Percentiles rank a stretch among this genome's conserved stretches.
These are phyloP conservation scores for Acronicta leporina DNA, from an alignment of 2,888 invertebrate species.

Conservation along the genomic window DNA sequence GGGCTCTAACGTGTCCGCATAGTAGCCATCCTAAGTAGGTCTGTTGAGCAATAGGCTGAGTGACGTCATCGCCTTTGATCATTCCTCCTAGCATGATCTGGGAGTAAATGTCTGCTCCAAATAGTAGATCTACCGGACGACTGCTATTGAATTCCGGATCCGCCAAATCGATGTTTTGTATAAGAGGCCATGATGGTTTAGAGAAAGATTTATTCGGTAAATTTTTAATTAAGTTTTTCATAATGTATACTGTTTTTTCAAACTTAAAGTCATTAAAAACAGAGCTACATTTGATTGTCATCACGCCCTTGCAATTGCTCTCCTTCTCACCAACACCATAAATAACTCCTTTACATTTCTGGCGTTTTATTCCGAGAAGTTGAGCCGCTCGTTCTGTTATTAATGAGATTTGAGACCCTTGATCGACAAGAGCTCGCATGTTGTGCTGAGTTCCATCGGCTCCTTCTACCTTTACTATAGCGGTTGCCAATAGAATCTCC, in stretches of 20 bases:
- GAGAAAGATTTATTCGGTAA: constrained; percentile 1
- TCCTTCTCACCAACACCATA: constrained; percentile 9
- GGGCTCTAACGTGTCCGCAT: background rate
- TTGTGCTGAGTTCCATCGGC: constrained; percentile 4
- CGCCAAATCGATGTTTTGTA: constrained; percentile 7
- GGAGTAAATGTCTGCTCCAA: constrained; percentile 2
- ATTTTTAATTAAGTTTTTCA: constrained; percentile 8
- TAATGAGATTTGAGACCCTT: constrained; percentile 12
- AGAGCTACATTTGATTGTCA: constrained; percentile 2
- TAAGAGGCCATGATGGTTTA: constrained; percentile 6
- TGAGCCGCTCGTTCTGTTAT: constrained; percentile 13
- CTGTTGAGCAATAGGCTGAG: constrained; percentile 3
- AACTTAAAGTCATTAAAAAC: background rate
- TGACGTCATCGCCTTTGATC: background rate
- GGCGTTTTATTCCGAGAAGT: background rate
- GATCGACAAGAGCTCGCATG: constrained; percentile 11
- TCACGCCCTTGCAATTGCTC: constrained; percentile 2
- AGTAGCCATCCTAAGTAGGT: constrained; percentile 6
- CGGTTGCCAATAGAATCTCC: constrained; percentile 8
- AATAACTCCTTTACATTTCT: constrained; percentile 9
- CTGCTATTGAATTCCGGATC: constrained; percentile 2
- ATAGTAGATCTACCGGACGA: background rate
- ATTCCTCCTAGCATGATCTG: constrained; percentile 8
- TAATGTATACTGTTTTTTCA: background rate
- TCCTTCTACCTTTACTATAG: background rate